These are phyloP conservation scores for Trogon melanurus DNA, from an alignment of 2,113 vertebrate species.

Conservation along the genomic window DNA sequence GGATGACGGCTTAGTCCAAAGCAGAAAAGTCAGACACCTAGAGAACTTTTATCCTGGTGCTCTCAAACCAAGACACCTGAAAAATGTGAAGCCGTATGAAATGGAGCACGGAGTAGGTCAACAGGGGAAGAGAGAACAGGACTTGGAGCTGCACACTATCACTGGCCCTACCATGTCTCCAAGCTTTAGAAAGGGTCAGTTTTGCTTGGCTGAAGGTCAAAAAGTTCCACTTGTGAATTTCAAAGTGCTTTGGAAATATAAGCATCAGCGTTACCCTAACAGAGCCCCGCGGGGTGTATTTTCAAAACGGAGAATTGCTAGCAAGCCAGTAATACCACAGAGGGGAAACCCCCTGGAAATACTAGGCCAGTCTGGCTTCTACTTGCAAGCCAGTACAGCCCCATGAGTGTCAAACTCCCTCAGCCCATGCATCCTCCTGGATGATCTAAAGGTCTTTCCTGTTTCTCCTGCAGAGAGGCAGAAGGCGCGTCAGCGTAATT, in stretches of 20 bases:
- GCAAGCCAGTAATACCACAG: not conserved
- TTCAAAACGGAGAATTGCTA: conserved; percentile 13
- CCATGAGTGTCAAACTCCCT: not conserved
- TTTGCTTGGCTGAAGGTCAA: not conserved
- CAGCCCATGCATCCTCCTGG: not conserved
- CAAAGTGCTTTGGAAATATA: not conserved
- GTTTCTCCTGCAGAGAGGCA: conserved; percentile 9
- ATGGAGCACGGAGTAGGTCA: not conserved
- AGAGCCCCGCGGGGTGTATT: not conserved
- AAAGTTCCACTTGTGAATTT: not conserved
- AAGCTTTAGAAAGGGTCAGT: not conserved
- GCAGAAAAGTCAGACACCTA: no score
- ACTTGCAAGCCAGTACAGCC: not conserved
- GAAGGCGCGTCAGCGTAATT: not conserved
- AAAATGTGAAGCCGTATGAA: not conserved
- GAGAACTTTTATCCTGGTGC: no score
- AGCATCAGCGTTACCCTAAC: not conserved
- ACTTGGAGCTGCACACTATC: not conserved
- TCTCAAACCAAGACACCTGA: no score
- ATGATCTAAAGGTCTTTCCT: conserved; percentile 34
- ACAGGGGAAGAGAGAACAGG: not conserved
- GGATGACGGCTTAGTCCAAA: no score
- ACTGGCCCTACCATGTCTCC: not conserved
- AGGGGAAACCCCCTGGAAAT: conserved; percentile 41
- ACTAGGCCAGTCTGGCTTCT: not conserved